Conservation (phyloP, 1,140 invertebrate species). For the Ericerus pela region DNA sequence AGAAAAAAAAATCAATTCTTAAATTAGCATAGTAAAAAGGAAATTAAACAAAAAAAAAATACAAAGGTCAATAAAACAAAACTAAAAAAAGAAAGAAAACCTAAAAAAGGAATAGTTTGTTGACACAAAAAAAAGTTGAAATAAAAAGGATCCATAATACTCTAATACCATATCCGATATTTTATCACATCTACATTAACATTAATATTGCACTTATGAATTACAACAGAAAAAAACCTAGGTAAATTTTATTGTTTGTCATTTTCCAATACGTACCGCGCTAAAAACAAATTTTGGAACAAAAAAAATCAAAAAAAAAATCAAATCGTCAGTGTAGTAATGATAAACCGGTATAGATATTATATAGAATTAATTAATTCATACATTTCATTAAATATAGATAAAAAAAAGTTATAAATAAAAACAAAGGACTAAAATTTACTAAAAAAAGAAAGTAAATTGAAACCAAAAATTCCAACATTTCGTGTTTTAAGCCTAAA, state of each 20-base stretch:
- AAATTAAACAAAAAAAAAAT: constrained; percentile 3
- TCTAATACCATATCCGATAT: constrained; percentile 10
- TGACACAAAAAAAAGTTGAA: too few relatives aligned
- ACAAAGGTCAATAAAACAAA: background rate
- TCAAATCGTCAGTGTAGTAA: background rate
- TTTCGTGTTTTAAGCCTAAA: too few relatives aligned
- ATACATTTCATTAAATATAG: background rate
- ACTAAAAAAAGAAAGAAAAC: too few relatives aligned
- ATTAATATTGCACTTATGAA: constrained; percentile 6
- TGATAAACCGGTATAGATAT: background rate
- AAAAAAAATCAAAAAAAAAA: background rate
- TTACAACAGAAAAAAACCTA: constrained; percentile 7
- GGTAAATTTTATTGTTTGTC: constrained; percentile 4
- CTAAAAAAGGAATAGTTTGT: too few relatives aligned
- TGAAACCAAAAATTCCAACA: too few relatives aligned
- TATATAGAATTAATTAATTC: background rate
- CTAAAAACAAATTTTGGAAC: background rate
- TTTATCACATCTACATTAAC: constrained; percentile 12
- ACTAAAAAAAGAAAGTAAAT: too few relatives aligned
- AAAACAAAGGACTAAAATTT: background rate
- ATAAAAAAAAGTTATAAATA: background rate
- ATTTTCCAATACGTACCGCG: too few relatives aligned
- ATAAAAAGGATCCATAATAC: background rate
- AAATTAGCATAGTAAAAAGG: constrained; percentile 2
- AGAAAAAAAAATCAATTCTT: background rate